A percentile compares a stretch with the other conserved stretches of the same genome.
Evolutionary conservation across 1,140 invertebrate species (phyloP).

Genomic region (Zaprionus africanus): DNA sequence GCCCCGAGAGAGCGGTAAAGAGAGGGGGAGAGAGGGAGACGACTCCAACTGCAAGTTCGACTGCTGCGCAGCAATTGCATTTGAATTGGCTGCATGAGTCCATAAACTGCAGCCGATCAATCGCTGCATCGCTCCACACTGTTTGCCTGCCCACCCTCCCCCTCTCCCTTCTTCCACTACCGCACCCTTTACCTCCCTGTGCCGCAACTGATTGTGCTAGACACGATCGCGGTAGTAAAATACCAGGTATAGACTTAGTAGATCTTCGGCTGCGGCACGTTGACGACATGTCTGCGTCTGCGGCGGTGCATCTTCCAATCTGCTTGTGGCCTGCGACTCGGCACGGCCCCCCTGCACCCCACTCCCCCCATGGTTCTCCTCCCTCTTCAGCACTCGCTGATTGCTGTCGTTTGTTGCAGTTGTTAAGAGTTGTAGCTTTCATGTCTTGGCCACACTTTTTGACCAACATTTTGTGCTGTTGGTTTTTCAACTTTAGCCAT

Average conservation of each 20-base stretch:
- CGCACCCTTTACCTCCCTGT: conserved; percentile 1
- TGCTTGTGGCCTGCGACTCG: conserved; percentile 33
- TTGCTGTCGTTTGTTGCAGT: conserved; percentile 81
- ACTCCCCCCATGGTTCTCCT: background rate
- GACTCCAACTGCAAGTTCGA: conserved; percentile 5
- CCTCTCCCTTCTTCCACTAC: background rate
- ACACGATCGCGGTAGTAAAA: conserved; percentile 82
- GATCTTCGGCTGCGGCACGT: conserved; percentile 73
- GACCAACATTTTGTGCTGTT: conserved; percentile 77
- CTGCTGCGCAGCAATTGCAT: conserved; percentile 74
- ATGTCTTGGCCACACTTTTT: conserved; percentile 83
- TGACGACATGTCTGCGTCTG: conserved; percentile 74
- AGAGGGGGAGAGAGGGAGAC: no score
- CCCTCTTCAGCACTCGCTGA: conserved; percentile 36
- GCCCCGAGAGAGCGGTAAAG: no score
- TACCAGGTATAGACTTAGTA: conserved; percentile 76
- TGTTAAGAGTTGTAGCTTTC: conserved; percentile 83
- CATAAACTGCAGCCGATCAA: conserved; percentile 84
- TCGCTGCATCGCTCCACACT: conserved; percentile 56
- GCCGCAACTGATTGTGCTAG: conserved; percentile 61
- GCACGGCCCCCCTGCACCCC: background rate
- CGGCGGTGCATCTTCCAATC: conserved; percentile 57
- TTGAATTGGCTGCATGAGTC: conserved; percentile 84
- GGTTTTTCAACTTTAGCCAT: conserved; percentile 45
- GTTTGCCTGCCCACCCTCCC: background rate